Conservation (phyloP, 2,113 vertebrate species). For the Fulica atra region DNA sequence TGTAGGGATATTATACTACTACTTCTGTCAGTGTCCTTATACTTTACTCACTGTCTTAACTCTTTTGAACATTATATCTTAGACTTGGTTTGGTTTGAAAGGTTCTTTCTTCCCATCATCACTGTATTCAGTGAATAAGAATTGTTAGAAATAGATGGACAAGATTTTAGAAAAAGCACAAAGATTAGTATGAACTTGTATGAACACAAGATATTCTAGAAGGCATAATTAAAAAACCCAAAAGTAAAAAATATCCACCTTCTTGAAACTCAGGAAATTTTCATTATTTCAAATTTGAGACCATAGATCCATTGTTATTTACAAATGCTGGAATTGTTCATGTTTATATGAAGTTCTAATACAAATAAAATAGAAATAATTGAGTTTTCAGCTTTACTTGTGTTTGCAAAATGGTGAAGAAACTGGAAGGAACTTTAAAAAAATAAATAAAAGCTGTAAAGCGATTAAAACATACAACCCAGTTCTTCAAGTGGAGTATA, state of each 20-base stretch:
- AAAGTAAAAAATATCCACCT: not conserved
- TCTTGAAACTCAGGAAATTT: not conserved
- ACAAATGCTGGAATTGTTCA: rapidly evolving
- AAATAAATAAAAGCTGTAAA: not conserved
- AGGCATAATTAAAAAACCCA: not conserved
- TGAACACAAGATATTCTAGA: not conserved
- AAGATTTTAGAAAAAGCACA: not conserved
- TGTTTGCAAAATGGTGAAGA: not conserved
- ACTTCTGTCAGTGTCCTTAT: not conserved
- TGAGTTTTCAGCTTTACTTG: not conserved
- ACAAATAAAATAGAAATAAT: not conserved
- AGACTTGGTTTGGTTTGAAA: not conserved
- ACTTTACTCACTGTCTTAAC: not conserved
- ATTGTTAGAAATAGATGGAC: not conserved
- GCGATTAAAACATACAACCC: not conserved
- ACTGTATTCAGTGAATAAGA: not conserved
- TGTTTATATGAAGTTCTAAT: not conserved
- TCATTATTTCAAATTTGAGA: not conserved
- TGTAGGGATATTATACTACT: not conserved
- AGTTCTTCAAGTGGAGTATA: not conserved
- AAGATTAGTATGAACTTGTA: not conserved
- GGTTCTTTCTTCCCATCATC: not conserved
- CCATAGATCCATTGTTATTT: not conserved
- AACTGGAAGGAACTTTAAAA: not conserved
- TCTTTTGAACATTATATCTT: not conserved